A percentile compares a stretch with the other conserved stretches of the same genome.
Evolutionary conservation across 2,888 invertebrate species (phyloP).

Genomic region (Oscheius sp.): DNA sequence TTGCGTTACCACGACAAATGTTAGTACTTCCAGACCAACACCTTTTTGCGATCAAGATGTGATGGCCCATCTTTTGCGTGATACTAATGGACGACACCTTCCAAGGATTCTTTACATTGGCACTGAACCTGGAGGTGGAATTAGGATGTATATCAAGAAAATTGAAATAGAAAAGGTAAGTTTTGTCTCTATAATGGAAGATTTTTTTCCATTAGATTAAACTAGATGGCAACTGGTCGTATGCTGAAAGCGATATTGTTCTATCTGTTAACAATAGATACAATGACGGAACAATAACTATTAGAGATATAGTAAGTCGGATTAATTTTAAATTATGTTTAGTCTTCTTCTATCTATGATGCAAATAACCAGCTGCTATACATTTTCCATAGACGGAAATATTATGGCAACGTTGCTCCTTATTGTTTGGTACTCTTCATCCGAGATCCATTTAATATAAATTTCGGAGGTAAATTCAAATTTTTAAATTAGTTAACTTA

Average conservation of each 20-base stretch:
- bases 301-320: background rate
- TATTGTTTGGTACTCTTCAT: background rate
- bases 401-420: background rate
- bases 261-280: background rate
- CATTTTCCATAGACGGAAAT: background rate
- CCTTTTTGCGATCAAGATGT: background rate
- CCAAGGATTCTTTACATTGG: slow-evolving; percentile 9
- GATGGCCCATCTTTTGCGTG: background rate
- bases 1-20: too few relatives aligned
- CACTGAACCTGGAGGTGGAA: background rate
- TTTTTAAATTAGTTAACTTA: background rate
- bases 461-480: too few relatives aligned
- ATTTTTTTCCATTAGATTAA: background rate
- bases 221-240: background rate
- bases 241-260: background rate
- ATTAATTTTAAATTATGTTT: background rate
- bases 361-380: slow-evolving; percentile 7
- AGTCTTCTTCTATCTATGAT: background rate
- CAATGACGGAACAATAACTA: background rate
- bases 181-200: background rate
- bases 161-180: background rate
- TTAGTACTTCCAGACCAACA: background rate
- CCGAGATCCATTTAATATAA: background rate
- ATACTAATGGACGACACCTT: background rate
- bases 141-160: background rate